Percentiles rank a stretch among this genome's conserved stretches.
phyloP scores from a whole-genome alignment of 2,888 invertebrate species.

The Ophioninae sp. region DNA sequence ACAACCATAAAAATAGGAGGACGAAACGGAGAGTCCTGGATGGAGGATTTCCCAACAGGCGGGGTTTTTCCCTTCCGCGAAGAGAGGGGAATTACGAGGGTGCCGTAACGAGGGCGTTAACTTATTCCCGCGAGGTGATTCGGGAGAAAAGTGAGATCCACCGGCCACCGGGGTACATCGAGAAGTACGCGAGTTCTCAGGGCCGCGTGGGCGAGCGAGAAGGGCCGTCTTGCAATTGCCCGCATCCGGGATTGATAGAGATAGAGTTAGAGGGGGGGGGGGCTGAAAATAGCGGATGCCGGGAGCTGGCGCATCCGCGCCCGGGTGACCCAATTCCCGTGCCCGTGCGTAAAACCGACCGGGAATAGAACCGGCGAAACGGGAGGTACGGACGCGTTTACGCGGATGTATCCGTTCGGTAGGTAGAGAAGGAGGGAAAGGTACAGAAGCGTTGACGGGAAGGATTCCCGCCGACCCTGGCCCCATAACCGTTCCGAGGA shows the following conservation, averaged over 20 bases:
- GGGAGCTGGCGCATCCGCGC: constrained; percentile 63
- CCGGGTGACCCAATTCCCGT: constrained; percentile 68
- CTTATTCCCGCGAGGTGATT: constrained; percentile 24
- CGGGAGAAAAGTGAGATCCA: neutral
- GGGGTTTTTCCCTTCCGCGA: constrained; percentile 4
- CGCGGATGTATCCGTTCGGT: neutral
- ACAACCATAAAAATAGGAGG: neutral
- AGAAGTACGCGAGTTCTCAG: neutral
- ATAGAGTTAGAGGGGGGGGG: constrained; percentile 13
- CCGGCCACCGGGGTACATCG: neutral
- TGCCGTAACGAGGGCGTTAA: constrained; percentile 12
- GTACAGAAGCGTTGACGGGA: neutral
- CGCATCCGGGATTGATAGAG: constrained; percentile 21
- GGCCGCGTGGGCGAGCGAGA: constrained; percentile 22
- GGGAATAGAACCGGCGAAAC: constrained; percentile 49
- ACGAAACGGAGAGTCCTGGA: neutral
- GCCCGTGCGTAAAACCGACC: constrained; percentile 11
- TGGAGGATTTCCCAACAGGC: neutral
- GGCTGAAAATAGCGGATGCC: constrained; percentile 54
- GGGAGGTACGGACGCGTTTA: neutral
- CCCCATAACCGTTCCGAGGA: constrained; percentile 62
- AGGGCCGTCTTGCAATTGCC: constrained; percentile 27
- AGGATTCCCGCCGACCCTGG: constrained; percentile 66
- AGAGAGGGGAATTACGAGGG: neutral
- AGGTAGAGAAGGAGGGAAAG: neutral